Evolutionary conservation across 1,140 invertebrate species (phyloP).

Genomic region (Ladona fulva): DNA sequence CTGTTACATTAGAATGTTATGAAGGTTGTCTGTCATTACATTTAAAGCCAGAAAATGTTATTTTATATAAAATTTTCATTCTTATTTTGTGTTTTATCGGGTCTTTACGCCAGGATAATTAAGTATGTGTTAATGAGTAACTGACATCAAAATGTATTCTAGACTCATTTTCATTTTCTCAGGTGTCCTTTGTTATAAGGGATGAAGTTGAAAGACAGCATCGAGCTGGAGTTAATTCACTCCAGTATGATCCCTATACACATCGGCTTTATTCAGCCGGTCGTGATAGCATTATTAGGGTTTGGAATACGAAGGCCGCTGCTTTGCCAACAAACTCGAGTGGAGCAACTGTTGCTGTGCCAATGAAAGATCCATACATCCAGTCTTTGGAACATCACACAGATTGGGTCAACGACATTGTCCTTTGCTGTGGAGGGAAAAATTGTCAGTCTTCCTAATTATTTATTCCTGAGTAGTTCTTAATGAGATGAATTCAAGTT

Average conservation of each 20-base stretch:
- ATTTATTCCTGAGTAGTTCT: slow-evolving; percentile 8
- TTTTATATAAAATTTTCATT: too few relatives aligned
- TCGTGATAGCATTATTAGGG: slow-evolving; percentile 95
- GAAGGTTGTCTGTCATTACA: too few relatives aligned
- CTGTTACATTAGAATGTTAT: too few relatives aligned
- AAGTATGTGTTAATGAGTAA: too few relatives aligned
- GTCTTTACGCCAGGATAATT: too few relatives aligned
- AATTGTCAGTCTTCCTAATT: slow-evolving; percentile 56
- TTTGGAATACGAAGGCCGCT: slow-evolving; percentile 70
- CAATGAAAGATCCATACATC: slow-evolving; percentile 71
- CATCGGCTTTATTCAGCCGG: slow-evolving; percentile 93
- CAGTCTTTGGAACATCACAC: slow-evolving; percentile 98
- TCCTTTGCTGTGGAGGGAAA: slow-evolving; percentile 91
- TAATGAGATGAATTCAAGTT: too few relatives aligned
- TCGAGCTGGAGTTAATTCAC: slow-evolving; percentile 89
- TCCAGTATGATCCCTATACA: slow-evolving; percentile 83
- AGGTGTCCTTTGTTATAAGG: slow-evolving; percentile 97
- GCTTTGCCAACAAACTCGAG: slow-evolving; percentile 30
- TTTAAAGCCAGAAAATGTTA: too few relatives aligned
- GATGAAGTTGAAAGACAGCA: slow-evolving; percentile 91
- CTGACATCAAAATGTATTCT: too few relatives aligned
- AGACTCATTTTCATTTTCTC: too few relatives aligned
- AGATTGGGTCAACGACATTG: slow-evolving; percentile 99
- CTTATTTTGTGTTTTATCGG: too few relatives aligned
- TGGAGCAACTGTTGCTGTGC: slow-evolving; percentile 22